Percentiles rank a stretch among this genome's conserved stretches.
Conservation (phyloP, 2,888 invertebrate species). For the Pterobdella sp. region DNA sequence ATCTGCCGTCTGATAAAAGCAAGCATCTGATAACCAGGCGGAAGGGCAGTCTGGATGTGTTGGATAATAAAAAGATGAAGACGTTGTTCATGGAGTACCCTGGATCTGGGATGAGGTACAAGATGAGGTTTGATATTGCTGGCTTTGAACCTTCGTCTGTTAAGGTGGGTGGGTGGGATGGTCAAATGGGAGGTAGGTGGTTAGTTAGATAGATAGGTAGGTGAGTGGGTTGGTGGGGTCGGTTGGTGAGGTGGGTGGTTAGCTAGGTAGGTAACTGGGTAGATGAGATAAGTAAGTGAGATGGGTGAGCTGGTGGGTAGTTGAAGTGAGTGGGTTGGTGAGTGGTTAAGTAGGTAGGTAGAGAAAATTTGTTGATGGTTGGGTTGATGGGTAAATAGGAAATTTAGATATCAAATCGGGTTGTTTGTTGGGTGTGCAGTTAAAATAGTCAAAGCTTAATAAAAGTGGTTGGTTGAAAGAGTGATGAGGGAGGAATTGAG, state of each 20-base stretch:
- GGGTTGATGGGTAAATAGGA: not conserved
- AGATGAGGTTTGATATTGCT: slow-evolving; percentile 36
- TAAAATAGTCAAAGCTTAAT: too few species aligned
- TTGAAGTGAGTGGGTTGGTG: not conserved
- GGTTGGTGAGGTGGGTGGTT: not conserved
- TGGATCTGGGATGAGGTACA: slow-evolving; percentile 35
- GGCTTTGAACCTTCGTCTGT: slow-evolving; percentile 33
- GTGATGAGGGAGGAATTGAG: too few species aligned
- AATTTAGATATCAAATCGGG: too few species aligned
- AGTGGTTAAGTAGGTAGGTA: not conserved
- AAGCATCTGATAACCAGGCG: slow-evolving; percentile 33
- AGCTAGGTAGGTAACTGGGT: not conserved
- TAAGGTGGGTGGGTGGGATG: slow-evolving; percentile 14
- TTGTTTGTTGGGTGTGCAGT: too few species aligned
- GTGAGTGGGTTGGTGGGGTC: not conserved
- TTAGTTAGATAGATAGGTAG: not conserved
- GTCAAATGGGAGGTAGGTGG: not conserved
- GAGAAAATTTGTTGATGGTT: not conserved
- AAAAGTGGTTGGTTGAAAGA: too few species aligned
- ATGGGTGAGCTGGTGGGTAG: not conserved
- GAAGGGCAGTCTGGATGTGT: slow-evolving; percentile 37
- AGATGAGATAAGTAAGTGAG: not conserved
- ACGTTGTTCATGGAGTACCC: slow-evolving; percentile 39
- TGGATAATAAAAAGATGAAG: slow-evolving; percentile 37
- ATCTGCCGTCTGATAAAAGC: not conserved